Evolutionary conservation across 2,888 invertebrate genomes (phyloP).

Genomic region (Phalera bucephala): DNA sequence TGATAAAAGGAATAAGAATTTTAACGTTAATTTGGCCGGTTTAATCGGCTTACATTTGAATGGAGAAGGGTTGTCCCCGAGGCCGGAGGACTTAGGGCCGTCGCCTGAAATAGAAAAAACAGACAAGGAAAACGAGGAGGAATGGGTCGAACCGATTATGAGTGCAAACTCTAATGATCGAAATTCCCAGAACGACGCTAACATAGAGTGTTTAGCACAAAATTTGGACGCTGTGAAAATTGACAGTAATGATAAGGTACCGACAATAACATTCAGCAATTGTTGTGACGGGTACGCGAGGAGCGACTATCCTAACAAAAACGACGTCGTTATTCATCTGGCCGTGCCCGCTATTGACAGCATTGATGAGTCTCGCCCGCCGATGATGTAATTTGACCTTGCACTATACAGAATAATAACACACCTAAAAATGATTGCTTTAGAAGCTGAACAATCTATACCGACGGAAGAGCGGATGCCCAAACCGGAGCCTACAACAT

Average conservation of each 20-base stretch:
- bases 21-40: slow-evolving; percentile 73
- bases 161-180: slow-evolving; percentile 64
- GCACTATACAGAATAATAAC: slow-evolving; percentile 28
- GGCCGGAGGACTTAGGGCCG: slow-evolving; percentile 51
- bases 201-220: slow-evolving; percentile 62
- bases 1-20: slow-evolving; percentile 49
- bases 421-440: slow-evolving; percentile 65
- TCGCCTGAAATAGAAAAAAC: slow-evolving; percentile 56
- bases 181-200: slow-evolving; percentile 43
- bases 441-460: slow-evolving; percentile 70
- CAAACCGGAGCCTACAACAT: slow-evolving; percentile 64
- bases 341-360: slow-evolving; percentile 73
- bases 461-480: slow-evolving; percentile 61
- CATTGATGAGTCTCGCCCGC: slow-evolving; percentile 72
- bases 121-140: slow-evolving; percentile 64
- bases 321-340: slow-evolving; percentile 62
- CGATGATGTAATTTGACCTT: slow-evolving; percentile 63
- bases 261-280: slow-evolving; percentile 76
- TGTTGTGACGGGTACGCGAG: slow-evolving; percentile 65
- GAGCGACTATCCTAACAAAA: slow-evolving; percentile 56
- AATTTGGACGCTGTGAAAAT: slow-evolving; percentile 61
- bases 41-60: slow-evolving; percentile 63
- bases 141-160: slow-evolving; percentile 76
- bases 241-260: slow-evolving; percentile 66
- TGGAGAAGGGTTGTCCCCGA: slow-evolving; percentile 62